These are phyloP conservation scores for Ammospiza nelsoni DNA, from an alignment of 2,113 vertebrate genomes.

Conservation along the genomic window DNA sequence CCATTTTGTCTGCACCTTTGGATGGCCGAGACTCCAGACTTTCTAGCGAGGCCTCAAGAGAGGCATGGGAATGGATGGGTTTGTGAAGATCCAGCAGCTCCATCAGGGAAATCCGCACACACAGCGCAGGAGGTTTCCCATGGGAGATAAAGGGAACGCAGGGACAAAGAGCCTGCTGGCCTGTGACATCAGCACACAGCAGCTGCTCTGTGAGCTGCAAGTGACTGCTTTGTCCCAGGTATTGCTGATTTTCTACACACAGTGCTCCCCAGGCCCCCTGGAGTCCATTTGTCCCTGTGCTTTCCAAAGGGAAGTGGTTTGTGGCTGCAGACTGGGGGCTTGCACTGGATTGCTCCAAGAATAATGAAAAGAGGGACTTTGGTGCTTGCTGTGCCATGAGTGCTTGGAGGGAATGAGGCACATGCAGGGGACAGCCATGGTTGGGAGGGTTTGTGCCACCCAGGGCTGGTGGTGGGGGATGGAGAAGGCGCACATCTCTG, in stretches of 20 bases:
- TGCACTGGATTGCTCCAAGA: background rate
- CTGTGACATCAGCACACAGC: background rate
- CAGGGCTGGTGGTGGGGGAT: accelerated
- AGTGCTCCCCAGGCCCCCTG: background rate
- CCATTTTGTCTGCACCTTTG: background rate
- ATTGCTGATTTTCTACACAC: background rate
- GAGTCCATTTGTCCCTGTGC: accelerated
- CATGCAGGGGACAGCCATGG: background rate
- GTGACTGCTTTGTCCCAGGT: background rate
- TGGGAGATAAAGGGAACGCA: background rate
- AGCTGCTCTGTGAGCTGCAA: background rate
- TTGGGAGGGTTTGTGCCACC: background rate
- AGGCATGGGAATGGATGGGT: background rate
- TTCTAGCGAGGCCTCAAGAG: background rate
- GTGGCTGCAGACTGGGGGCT: accelerated
- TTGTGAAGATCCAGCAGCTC: background rate
- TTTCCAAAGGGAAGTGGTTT: background rate
- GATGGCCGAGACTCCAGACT: background rate
- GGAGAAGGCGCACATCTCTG: background rate
- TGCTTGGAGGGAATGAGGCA: background rate
- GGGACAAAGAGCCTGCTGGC: background rate
- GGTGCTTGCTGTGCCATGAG: background rate
- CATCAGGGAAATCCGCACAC: accelerated
- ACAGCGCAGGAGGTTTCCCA: background rate
- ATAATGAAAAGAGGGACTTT: background rate